Evolutionary conservation across 2,797 vertebrate genomes (phyloP), one percentile per base, ranked within the genome.

Genomic region (Sebastes minor): DNA sequence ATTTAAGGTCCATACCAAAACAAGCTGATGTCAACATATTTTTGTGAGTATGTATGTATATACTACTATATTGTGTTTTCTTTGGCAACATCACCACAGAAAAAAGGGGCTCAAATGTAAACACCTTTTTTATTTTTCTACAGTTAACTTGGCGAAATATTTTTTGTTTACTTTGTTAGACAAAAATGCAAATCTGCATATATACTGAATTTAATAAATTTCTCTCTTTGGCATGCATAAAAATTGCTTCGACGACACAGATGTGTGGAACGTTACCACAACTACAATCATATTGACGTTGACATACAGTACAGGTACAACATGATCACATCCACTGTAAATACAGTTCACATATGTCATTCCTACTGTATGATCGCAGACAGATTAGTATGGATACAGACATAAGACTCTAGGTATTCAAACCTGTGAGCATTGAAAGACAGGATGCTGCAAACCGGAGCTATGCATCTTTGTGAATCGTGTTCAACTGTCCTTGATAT

Each of bases 161-260:
- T 87, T 76, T 85, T 78, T 84, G 66, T 87, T 81, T 55, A 78
- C 42, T 84, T 80, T 80, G 35, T 83, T 77, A 74, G 82, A 91
- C 79, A 83, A 90, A 81, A 89, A 88, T 89, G 83, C 84, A 90
- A 89, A 92, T 93, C 89, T 93, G 88, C 88, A 91, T 93, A 91
- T 93, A 91, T 89, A 92, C 82, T 89, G 64, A 76, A 90, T 80
- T 81, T 81, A 69, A 53, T 86, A 88, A 83, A 89, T 78, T 55
- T 89, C 72, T 87, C 33, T 95, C 93, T 96, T 95, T 96, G 95
- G 94, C 95, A 96, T 96, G 96, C 95, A 95, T 90, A 86, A 88
- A 91, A 91, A 89, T 80, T 80, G 71, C 68, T 90, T 88, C 2
- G 49, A 95, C 90, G 59, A 92, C 87, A 90, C 78, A 89, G 57